These are phyloP conservation scores for Caenorhabditis latens DNA, from an alignment of 1,140 invertebrate species.

Conservation along the genomic window DNA sequence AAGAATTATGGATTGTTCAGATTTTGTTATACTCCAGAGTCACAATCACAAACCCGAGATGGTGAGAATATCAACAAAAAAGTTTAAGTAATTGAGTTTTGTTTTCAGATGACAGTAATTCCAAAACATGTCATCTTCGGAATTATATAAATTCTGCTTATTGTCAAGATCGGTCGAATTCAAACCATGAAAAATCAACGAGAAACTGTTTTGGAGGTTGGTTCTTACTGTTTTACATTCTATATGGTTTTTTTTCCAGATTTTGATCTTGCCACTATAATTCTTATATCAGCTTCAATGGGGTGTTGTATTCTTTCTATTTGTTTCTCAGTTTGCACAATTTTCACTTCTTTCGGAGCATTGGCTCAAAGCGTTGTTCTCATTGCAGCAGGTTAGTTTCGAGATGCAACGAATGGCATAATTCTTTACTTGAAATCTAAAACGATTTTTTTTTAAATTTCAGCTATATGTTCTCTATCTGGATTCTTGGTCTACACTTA, in stretches of 20 bases:
- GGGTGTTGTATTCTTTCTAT: conserved; percentile 38
- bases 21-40: conserved; percentile 31
- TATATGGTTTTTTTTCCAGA: conserved; percentile 13
- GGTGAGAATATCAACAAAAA: background rate
- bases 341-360: conserved; percentile 58
- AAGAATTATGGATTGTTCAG: conserved; percentile 36
- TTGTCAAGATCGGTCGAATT: background rate
- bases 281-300: conserved; percentile 49
- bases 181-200: background rate
- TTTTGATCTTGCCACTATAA: conserved; percentile 58
- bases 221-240: background rate
- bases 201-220: conserved; percentile 37
- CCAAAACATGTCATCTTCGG: conserved; percentile 21
- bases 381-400: conserved; percentile 51
- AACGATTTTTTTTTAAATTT: background rate
- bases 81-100: background rate
- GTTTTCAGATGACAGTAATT: conserved; percentile 44
- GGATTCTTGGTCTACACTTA: conserved; percentile 61
- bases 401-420: background rate
- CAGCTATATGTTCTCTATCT: conserved; percentile 56
- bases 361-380: conserved; percentile 54
- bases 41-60: background rate
- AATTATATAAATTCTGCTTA: conserved; percentile 44
- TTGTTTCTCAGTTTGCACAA: conserved; percentile 61
- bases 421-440: no score